phyloP scores from a whole-genome alignment of 2,797 vertebrate species.

The Crenuchus spilurus region DNA sequence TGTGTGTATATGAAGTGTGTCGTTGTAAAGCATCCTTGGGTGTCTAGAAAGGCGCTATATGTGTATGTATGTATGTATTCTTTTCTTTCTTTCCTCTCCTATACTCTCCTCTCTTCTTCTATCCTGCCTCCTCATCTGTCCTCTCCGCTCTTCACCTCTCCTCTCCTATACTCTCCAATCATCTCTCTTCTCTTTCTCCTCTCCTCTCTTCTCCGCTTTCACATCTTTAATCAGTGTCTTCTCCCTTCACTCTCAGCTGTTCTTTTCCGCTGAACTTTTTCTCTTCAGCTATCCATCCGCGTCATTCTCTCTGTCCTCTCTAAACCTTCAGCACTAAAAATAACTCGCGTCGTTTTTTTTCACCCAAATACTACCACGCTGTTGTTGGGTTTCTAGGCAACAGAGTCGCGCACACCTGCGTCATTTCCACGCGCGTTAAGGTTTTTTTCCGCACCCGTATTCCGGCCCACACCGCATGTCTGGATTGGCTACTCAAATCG shows the following conservation, averaged over 20 bases:
- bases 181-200: neutral
- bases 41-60: too few species aligned
- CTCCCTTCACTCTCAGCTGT: neutral
- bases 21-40: too few species aligned
- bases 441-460: conserved; percentile 18
- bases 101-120: neutral
- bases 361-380: conserved; percentile 28
- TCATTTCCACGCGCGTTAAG: conserved; percentile 72
- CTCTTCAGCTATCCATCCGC: neutral
- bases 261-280: neutral
- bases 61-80: too few species aligned
- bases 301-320: neutral
- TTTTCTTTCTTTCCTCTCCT: neutral
- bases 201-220: neutral
- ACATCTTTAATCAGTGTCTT: neutral
- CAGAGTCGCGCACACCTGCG: conserved; percentile 63
- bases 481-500: too few species aligned
- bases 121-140: neutral
- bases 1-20: too few species aligned
- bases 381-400: conserved; percentile 77
- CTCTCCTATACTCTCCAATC: too few species aligned
- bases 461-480: neutral
- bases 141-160: neutral
- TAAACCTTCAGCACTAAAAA: conserved; percentile 58
- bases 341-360: conserved; percentile 50